Percentiles rank a stretch among this genome's conserved stretches.
Conservation (phyloP, 1,140 invertebrate species). For the Eriosoma lanigerum region DNA sequence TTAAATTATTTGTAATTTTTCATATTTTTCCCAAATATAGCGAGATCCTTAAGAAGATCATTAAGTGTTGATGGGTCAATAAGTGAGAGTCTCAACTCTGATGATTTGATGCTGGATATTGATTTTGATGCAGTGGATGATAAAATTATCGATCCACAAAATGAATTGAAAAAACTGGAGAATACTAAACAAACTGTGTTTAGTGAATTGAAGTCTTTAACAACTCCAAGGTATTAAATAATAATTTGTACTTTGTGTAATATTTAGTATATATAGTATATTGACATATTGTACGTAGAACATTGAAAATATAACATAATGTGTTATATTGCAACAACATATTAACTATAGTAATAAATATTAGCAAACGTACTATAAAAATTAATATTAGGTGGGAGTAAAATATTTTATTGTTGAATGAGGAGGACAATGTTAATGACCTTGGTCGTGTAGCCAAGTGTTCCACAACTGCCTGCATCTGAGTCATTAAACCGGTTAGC, state of each 20-base stretch:
- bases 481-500: conserved; percentile 50
- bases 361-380: neutral
- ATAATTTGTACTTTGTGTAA: neutral
- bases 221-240: conserved; percentile 13
- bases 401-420: conserved; percentile 40
- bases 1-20: neutral
- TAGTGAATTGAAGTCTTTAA: conserved; percentile 22
- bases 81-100: conserved; percentile 43
- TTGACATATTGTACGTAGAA: too few species aligned
- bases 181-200: neutral
- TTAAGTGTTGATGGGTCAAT: conserved; percentile 33
- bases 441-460: conserved; percentile 36
- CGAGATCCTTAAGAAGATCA: conserved; percentile 37
- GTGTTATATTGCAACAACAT: neutral
- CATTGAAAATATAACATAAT: too few species aligned
- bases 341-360: neutral
- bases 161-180: conserved; percentile 28
- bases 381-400: conserved; percentile 21
- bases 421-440: conserved; percentile 46
- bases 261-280: neutral
- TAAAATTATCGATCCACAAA: neutral
- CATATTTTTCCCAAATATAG: neutral
- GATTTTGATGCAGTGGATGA: conserved; percentile 13
- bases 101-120: conserved; percentile 41
- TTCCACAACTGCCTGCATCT: conserved; percentile 30